Conservation (phyloP, 2,888 invertebrate genomes). For the Apodemia mormo region DNA sequence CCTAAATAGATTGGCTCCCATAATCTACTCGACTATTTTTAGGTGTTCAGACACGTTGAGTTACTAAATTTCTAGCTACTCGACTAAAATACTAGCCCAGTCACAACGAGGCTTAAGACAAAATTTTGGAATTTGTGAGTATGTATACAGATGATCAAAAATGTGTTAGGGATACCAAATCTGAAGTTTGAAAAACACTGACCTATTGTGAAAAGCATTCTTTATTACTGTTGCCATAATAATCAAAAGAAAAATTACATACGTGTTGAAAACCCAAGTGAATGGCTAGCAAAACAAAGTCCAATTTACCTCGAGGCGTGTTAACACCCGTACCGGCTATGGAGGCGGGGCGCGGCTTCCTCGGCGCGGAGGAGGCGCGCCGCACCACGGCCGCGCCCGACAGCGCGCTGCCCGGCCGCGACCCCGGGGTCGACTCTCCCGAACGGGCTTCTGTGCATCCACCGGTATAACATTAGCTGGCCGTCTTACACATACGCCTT, state of each 20-base stretch:
- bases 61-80: too few relatives aligned
- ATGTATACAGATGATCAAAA: too few relatives aligned
- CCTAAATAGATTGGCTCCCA: too few relatives aligned
- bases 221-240: background rate
- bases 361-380: constrained; percentile 84
- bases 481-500: constrained; percentile 20
- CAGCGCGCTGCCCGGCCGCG: constrained; percentile 93
- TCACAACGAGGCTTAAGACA: too few relatives aligned
- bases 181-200: background rate
- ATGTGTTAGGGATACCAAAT: background rate
- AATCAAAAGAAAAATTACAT: constrained; percentile 23
- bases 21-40: too few relatives aligned
- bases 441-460: constrained; percentile 83
- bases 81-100: too few relatives aligned
- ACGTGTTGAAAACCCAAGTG: constrained; percentile 28
- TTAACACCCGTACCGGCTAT: constrained; percentile 93
- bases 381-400: constrained; percentile 83
- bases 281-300: constrained; percentile 27
- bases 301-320: constrained; percentile 67
- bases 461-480: constrained; percentile 34
- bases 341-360: constrained; percentile 90
- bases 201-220: background rate
- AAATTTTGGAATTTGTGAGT: too few relatives aligned
- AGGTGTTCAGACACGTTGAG: too few relatives aligned
- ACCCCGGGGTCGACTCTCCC: constrained; percentile 88